A percentile compares a stretch with the other conserved stretches of the same genome.
Conservation (phyloP, 2,888 invertebrate genomes). For the Chrysolina americana region DNA sequence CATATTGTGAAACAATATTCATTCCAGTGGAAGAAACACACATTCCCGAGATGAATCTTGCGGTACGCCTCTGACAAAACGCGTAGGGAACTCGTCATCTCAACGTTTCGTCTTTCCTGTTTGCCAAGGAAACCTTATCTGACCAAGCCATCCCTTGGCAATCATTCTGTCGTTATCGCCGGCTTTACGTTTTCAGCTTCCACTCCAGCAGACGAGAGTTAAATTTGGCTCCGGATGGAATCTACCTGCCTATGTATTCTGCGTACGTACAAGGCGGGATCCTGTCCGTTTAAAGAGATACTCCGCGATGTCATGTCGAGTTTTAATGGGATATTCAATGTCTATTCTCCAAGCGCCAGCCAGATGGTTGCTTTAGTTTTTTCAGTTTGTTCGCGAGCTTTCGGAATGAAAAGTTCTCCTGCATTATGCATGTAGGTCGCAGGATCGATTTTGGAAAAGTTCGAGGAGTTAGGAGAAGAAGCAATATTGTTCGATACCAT, state of each 20-base stretch:
- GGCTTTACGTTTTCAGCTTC: constrained; percentile 55
- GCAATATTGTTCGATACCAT: no score
- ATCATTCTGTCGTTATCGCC: constrained; percentile 61
- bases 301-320: constrained; percentile 33
- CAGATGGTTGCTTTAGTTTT: constrained; percentile 33
- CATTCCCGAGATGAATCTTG: no score
- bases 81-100: constrained; percentile 1
- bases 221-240: constrained; percentile 48
- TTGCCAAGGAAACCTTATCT: constrained; percentile 61
- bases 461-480: not conserved
- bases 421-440: not conserved
- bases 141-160: constrained; percentile 60
- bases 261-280: constrained; percentile 45
- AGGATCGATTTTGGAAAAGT: not conserved
- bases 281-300: constrained; percentile 17
- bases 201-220: constrained; percentile 48
- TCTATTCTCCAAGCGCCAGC: constrained; percentile 46
- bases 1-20: no score
- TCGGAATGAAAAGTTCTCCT: not conserved
- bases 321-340: constrained; percentile 55
- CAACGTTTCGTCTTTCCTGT: constrained; percentile 53
- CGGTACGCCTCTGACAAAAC: constrained; percentile 33
- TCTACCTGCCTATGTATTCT: constrained; percentile 53
- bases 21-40: no score
- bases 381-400: constrained; percentile 38